These are phyloP conservation scores for Cheumatopsyche charites DNA, from an alignment of 1,140 invertebrate genomes.

Conservation along the genomic window DNA sequence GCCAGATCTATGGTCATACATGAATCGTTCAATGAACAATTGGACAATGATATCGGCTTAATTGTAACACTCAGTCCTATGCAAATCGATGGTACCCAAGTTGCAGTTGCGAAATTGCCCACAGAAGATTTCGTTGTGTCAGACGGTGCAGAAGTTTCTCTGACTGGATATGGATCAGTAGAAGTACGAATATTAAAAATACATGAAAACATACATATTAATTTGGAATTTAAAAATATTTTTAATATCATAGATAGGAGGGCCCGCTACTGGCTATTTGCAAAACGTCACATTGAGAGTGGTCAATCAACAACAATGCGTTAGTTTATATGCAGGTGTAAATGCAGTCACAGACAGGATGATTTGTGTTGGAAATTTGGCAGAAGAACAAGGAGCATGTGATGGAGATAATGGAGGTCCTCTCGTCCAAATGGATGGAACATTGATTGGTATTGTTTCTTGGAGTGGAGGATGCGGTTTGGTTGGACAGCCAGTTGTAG, in stretches of 20 bases:
- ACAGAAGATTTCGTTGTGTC: slow-evolving; percentile 42
- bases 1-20: not conserved
- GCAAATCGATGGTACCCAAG: not conserved
- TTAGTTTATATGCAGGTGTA: slow-evolving; percentile 54
- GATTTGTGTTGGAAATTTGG: slow-evolving; percentile 59
- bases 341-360: slow-evolving; percentile 60
- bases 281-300: slow-evolving; percentile 59
- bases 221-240: not conserved
- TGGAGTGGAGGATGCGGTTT: slow-evolving; percentile 73
- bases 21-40: slow-evolving; percentile 5
- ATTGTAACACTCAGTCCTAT: slow-evolving; percentile 14
- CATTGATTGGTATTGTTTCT: slow-evolving; percentile 67
- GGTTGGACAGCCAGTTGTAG: slow-evolving; percentile 68
- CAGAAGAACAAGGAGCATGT: slow-evolving; percentile 34
- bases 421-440: slow-evolving; percentile 46
- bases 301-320: slow-evolving; percentile 58
- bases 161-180: slow-evolving; percentile 56
- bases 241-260: slow-evolving; percentile 48
- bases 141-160: slow-evolving; percentile 47
- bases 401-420: slow-evolving; percentile 40
- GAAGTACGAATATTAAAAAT: slow-evolving; percentile 4
- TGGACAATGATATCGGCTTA: slow-evolving; percentile 39
- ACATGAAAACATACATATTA: not conserved
- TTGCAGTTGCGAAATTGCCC: slow-evolving; percentile 28
- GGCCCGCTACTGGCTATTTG: slow-evolving; percentile 48